Conservation (phyloP, 2,113 vertebrate species). For the Rhadina sibilatrix region DNA sequence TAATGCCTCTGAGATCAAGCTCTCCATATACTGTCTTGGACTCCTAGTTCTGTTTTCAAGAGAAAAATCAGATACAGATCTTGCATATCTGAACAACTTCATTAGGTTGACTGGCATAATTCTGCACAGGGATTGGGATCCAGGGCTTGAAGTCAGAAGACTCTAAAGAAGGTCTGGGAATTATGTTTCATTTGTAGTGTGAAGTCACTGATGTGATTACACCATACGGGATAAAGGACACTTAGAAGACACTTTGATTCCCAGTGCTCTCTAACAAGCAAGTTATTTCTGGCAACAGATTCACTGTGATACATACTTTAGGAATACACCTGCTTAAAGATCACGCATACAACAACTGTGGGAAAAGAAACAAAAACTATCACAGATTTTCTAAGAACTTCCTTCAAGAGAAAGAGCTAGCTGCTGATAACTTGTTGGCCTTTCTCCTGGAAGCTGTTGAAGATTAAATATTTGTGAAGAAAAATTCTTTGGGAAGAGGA, state of each 20-base stretch:
- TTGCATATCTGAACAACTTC: not conserved
- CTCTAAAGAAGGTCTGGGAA: not conserved
- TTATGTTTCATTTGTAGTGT: not conserved
- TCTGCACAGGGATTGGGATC: fast-evolving
- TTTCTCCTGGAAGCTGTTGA: not conserved
- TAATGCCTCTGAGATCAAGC: not conserved
- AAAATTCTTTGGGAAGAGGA: not conserved
- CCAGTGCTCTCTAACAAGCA: not conserved
- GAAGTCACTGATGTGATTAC: not conserved
- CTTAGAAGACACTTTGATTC: not conserved
- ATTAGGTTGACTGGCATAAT: not conserved
- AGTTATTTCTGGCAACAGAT: slow-evolving; percentile 25
- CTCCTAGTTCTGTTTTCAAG: not conserved
- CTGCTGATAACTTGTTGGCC: not conserved
- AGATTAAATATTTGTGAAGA: not conserved
- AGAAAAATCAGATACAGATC: not conserved
- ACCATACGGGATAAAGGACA: not conserved
- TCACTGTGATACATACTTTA: not conserved
- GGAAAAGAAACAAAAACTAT: not conserved
- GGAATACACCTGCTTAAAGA: not conserved
- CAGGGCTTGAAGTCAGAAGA: not conserved
- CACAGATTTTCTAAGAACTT: not conserved
- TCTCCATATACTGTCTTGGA: not conserved
- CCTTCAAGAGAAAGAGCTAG: not conserved
- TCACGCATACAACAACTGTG: not conserved